These are phyloP conservation scores for Idaea aversata DNA, from an alignment of 2,888 invertebrate species.

Conservation along the genomic window DNA sequence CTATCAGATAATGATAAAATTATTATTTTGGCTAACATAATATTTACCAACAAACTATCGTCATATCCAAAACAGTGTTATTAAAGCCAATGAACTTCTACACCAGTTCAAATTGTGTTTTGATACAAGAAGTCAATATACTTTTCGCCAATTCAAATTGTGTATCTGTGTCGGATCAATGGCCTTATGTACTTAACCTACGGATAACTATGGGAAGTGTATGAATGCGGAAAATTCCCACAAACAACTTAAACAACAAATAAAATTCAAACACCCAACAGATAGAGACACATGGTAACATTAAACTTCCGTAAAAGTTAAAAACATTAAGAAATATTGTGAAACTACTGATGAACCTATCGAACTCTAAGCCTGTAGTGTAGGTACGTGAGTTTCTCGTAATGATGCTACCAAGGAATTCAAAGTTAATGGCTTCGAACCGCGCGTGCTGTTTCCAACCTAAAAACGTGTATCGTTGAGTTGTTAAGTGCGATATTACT, in stretches of 20 bases:
- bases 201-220: background rate
- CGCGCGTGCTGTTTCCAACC: background rate
- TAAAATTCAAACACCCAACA: too few relatives aligned
- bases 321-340: background rate
- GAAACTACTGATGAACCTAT: background rate
- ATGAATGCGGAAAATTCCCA: background rate
- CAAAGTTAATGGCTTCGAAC: background rate
- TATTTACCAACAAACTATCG: too few relatives aligned
- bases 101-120: background rate
- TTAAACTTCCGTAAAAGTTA: background rate
- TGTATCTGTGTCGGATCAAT: slow-evolving; percentile 1
- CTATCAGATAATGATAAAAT: too few relatives aligned
- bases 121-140: background rate
- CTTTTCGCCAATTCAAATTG: background rate
- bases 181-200: background rate
- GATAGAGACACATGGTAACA: background rate
- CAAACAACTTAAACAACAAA: background rate
- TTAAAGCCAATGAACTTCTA: too few relatives aligned
- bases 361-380: background rate
- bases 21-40: too few relatives aligned
- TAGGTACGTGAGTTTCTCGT: background rate
- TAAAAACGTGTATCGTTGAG: background rate
- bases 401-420: background rate
- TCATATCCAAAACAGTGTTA: too few relatives aligned
- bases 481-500: slow-evolving; percentile 27